These are phyloP conservation scores for Caenorhabditis imperialis DNA, from an alignment of 2,888 invertebrate species.

Conservation along the genomic window DNA sequence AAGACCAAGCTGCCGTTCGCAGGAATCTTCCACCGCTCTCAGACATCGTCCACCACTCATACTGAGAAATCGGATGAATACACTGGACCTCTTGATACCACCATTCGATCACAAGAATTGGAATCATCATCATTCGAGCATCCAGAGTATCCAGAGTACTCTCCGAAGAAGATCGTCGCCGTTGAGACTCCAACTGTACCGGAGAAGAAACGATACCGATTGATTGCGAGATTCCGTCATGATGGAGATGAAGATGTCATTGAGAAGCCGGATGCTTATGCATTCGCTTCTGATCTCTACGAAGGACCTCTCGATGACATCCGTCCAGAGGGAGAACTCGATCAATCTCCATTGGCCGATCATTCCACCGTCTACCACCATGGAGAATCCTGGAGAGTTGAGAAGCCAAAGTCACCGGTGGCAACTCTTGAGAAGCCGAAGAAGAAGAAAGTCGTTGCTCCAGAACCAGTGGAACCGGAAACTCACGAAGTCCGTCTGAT, in stretches of 20 bases:
- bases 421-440: constrained; percentile 29
- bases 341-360: constrained; percentile 31
- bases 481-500: constrained; percentile 22
- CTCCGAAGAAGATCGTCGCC: constrained; percentile 3
- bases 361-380: constrained; percentile 43
- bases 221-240: constrained; percentile 21
- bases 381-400: constrained; percentile 44
- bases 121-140: constrained; percentile 30
- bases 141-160: constrained; percentile 23
- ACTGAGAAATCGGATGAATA: constrained; percentile 26
- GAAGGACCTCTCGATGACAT: constrained; percentile 40
- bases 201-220: constrained; percentile 9
- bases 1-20: not conserved
- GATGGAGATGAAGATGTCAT: constrained; percentile 34
- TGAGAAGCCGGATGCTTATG: constrained; percentile 27
- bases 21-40: constrained; percentile 38
- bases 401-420: constrained; percentile 8
- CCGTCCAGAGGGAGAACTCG: not conserved
- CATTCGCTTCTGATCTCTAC: constrained; percentile 16
- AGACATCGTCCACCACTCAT: constrained; percentile 23
- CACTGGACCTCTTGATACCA: constrained; percentile 38
- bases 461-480: constrained; percentile 21
- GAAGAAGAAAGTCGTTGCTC: constrained; percentile 24
- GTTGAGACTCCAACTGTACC: constrained; percentile 1
- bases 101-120: constrained; percentile 17